These are phyloP conservation scores for Diadema setosum DNA, from an alignment of 35 echinoderm and acorn worm genomes.

Conservation along the genomic window DNA sequence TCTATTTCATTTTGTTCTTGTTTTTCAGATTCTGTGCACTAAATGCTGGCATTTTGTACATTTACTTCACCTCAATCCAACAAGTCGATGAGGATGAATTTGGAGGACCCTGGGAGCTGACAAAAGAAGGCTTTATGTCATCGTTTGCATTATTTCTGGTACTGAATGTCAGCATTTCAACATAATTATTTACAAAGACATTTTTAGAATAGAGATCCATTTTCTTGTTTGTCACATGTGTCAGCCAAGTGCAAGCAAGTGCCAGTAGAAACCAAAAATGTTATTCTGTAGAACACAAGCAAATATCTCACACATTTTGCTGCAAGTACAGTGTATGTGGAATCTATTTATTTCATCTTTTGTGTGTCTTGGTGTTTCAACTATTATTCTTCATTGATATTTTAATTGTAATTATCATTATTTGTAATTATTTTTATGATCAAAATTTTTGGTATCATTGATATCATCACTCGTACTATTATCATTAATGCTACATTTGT, in stretches of 20 bases:
- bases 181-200: neutral
- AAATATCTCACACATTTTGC: neutral
- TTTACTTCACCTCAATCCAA: slow-evolving; percentile 92
- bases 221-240: neutral
- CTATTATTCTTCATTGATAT: too few relatives aligned
- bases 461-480: too few relatives aligned
- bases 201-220: neutral
- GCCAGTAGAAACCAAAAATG: neutral
- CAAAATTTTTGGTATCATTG: too few relatives aligned
- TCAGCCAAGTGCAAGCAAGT: too few relatives aligned
- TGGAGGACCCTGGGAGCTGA: slow-evolving; percentile 94
- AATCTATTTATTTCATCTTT: neutral
- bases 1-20: neutral
- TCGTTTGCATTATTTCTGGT: slow-evolving; percentile 99
- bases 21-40: slow-evolving; percentile 88
- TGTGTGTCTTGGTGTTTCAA: too few relatives aligned
- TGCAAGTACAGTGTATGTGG: neutral
- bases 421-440: too few relatives aligned
- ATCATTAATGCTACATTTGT: too few relatives aligned
- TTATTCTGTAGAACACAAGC: neutral
- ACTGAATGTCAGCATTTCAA: neutral
- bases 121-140: slow-evolving; percentile 99
- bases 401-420: too few relatives aligned
- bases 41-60: slow-evolving; percentile 81
- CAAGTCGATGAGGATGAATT: slow-evolving; percentile 96